A percentile compares a stretch with the other conserved stretches of the same genome.
Conservation (phyloP, 2,888 invertebrate genomes). For the Eurytoma adleriae region DNA sequence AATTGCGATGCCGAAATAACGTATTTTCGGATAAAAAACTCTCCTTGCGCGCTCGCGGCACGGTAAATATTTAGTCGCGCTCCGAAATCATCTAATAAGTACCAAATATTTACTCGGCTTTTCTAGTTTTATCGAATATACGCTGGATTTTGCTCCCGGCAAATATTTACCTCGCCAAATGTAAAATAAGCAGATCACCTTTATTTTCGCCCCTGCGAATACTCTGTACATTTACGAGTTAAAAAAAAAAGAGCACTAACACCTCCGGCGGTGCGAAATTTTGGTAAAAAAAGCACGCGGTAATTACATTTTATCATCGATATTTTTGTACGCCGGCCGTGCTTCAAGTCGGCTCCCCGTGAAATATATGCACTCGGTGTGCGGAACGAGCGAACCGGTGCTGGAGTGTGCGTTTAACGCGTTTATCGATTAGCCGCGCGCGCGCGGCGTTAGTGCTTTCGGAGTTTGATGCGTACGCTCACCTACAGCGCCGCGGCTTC, state of each 20-base stretch:
- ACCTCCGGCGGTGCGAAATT: neutral
- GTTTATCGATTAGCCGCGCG: slow-evolving; percentile 46
- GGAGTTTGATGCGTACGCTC: neutral
- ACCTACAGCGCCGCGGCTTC: neutral
- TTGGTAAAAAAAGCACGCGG: neutral
- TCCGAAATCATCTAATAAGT: no score
- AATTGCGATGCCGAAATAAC: no score
- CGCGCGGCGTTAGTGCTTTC: neutral
- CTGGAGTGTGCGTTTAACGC: slow-evolving; percentile 30
- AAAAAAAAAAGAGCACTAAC: neutral
- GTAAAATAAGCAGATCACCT: neutral
- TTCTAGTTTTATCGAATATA: slow-evolving; percentile 1
- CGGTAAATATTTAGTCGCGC: no score
- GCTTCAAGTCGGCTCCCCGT: neutral
- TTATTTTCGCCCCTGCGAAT: neutral
- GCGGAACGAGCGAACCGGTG: neutral
- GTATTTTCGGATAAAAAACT: no score
- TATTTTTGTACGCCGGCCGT: no score
- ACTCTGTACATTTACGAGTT: neutral
- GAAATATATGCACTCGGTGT: slow-evolving; percentile 14
- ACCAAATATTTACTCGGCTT: slow-evolving; percentile 2
- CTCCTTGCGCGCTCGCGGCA: no score
- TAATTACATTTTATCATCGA: slow-evolving; percentile 18
- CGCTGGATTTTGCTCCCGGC: neutral
- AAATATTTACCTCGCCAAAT: slow-evolving; percentile 1